Evolutionary conservation across 1,140 invertebrate genomes (phyloP), one percentile per base, ranked within the genome.

Genomic region (Platorchestia sp.): DNA sequence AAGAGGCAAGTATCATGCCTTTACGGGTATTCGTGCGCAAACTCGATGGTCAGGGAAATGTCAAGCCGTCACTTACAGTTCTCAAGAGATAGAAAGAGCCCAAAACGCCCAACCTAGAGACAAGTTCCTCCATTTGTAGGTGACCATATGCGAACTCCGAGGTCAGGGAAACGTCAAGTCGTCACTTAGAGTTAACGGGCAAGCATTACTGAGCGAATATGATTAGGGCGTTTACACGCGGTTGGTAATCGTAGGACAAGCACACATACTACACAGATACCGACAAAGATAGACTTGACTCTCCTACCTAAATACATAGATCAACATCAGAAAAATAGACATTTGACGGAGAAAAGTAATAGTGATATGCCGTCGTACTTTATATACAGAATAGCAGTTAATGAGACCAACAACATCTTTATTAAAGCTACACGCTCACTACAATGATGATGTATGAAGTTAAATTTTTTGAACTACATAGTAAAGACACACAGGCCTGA

Each of bases 261-360:
- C 59, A 75, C 59, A 75, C 59, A 36, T 75, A 75, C 59, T 75
- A 75, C 59, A 75, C 59, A 75, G 59, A 75, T 75, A 75, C 59
- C 14, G 14, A 75, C 7, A 75, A 75, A 75, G 59, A 75, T 36
- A 75, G 59, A 89, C 87, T 41, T 14, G 41, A 10, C 43, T 86
- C 36, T 40, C 36, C 86, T 89, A 89, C 41, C 45, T 45, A n/a
- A 44, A 47, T 45, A 93, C 41, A 93, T 36, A 93, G 91, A 45
- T 45, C 10, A 93, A 93, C 45, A 45, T 93, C 43, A 45, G 91
- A 93, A 93, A 93, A 93, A 93, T 93, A 93, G 91, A 45, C 45
- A 93, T 93, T 93, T 93, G 43, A 44, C 41, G 45, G 45, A 47
- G 91, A 45, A 47, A 47, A 45, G 40, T 44, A 45, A 7, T 44